Conservation (phyloP, 1,140 invertebrate genomes). For the Rhagoletis pomonella region DNA sequence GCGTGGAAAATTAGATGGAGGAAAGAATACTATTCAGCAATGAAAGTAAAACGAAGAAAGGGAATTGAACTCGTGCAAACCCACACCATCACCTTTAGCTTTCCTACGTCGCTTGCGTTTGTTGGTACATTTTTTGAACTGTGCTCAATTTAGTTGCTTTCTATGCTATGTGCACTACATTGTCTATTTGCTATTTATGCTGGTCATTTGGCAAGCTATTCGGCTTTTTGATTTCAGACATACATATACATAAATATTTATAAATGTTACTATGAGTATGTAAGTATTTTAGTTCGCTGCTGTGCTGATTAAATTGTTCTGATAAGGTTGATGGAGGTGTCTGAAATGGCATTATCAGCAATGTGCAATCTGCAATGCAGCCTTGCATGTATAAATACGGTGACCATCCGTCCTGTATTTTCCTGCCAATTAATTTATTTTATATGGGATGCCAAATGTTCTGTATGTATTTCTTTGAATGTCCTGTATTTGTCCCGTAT, state of each 20-base stretch:
- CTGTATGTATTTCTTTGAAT: no score
- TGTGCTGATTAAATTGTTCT: constrained; percentile 67
- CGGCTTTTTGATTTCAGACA: no score
- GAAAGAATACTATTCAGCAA: constrained; percentile 7
- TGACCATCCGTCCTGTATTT: no score
- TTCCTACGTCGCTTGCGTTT: neutral
- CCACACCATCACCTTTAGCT: neutral
- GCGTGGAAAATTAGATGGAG: neutral
- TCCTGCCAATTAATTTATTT: no score
- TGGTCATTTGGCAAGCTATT: constrained; percentile 5
- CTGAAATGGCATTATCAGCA: constrained; percentile 66
- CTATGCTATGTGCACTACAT: neutral
- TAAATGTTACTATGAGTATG: neutral
- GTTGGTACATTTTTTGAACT: neutral
- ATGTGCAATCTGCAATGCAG: constrained; percentile 63
- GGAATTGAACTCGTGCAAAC: neutral
- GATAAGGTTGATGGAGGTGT: constrained; percentile 72
- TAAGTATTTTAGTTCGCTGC: constrained; percentile 40
- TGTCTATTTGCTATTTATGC: neutral
- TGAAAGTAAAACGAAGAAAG: neutral
- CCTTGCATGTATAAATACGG: constrained; percentile 12
- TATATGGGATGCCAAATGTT: no score
- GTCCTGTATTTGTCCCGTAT: no score
- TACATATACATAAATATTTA: neutral
- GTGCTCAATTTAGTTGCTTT: constrained; percentile 12